Conservation (phyloP, 2,888 invertebrate genomes). For the Brassicogethes aeneus region DNA sequence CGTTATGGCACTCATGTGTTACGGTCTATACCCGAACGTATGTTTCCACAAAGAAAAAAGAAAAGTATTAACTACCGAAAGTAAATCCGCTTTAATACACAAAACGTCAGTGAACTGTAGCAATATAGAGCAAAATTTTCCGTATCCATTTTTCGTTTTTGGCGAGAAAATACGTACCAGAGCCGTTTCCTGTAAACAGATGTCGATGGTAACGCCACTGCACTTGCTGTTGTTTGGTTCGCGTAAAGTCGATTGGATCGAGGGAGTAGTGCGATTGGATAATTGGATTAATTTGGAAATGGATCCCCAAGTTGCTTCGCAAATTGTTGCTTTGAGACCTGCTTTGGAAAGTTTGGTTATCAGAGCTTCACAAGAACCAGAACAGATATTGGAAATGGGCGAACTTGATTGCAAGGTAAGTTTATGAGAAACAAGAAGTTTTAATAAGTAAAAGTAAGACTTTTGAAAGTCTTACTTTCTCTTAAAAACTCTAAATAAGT, state of each 20-base stretch:
- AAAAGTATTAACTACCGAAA: conserved; percentile 91
- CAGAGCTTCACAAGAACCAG: conserved; percentile 70
- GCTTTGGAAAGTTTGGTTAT: conserved; percentile 81
- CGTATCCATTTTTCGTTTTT: conserved; percentile 94
- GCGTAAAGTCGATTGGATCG: conserved; percentile 75
- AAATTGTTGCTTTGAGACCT: conserved; percentile 78
- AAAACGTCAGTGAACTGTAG: conserved; percentile 95
- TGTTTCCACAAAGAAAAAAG: conserved; percentile 93
- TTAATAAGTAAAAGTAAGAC: too few species aligned
- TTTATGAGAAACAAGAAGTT: too few species aligned
- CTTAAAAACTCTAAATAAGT: too few species aligned
- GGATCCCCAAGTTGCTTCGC: conserved; percentile 67
- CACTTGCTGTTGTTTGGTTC: conserved; percentile 88
- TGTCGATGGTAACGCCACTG: conserved; percentile 87
- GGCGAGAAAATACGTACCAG: conserved; percentile 96
- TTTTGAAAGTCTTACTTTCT: too few species aligned
- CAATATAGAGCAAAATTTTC: conserved; percentile 73
- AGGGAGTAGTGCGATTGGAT: conserved; percentile 72
- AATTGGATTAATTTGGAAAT: conserved; percentile 92
- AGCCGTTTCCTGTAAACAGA: conserved; percentile 93
- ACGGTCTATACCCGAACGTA: conserved; percentile 95
- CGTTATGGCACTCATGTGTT: conserved; percentile 74
- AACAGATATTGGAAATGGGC: conserved; percentile 57
- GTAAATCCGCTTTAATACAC: conserved; percentile 89
- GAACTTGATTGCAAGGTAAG: conserved; percentile 55